Base-by-base conservation (phyloP, 2,113 vertebrate genomes). In the Paralichthys olivaceus region DNA sequence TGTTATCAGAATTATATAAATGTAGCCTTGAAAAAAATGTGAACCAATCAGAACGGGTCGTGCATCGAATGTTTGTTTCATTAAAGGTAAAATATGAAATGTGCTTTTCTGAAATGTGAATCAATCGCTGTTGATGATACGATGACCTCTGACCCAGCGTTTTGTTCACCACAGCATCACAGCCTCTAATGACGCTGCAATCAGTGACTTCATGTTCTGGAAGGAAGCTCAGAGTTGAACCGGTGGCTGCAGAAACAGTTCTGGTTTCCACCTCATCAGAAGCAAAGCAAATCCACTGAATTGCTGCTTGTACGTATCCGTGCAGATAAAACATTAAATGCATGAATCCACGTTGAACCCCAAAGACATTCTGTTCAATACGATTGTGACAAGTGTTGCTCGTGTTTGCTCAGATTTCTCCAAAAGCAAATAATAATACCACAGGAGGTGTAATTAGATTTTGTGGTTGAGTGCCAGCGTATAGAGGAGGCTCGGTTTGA, bases 391-490 rank as follows among this genome's bases (percentile, higher is more conserved):
- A 14, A 7, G 32, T 28, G 34, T 66, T 23, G 61, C 43, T 66
- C 28, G 65, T 47, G n/a, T 76, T 63, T 40, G 66, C 64, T 63
- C 29, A n/a, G 68, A 60, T 80, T 75, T 62, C 62, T 49, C 40
- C 47, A 65, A 69, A 73, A 25, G 12, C 61, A 81, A 77, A 82
- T 20, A 78, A 70, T 51, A 47, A 64, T 53, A 72, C 83, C 83
- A 73, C 78, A 80, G 84, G 83, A 78, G 80, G 60, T 59, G 66
- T 74, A 80, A 85, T 86, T 83, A 79, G 80, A 79, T 81, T 83
- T 70, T 61, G 69, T 76, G 86, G 80, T 76, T 85, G 69, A 87
- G 75, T 57, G 69, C 62, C 7, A 51, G 77, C 26, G 54, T 75
- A n/a, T 71, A n/a, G 34, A 55, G 65, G 58, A 70, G 43, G 72